phyloP scores from a whole-genome alignment of 2,797 vertebrate species.

The Spondyliosoma cantharus region DNA sequence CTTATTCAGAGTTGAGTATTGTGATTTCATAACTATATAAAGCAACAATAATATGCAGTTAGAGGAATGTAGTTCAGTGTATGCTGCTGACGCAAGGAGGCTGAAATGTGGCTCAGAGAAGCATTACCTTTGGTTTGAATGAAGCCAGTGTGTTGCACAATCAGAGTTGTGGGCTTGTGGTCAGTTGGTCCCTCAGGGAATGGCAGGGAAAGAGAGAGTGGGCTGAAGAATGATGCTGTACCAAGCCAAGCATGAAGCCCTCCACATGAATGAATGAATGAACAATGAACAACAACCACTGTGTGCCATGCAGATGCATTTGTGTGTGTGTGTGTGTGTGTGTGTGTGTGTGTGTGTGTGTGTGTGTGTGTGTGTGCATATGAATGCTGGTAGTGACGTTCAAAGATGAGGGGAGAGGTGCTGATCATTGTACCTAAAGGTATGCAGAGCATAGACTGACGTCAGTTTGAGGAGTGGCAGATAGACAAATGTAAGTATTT shows the following conservation, averaged over 20 bases:
- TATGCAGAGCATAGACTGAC: conserved; percentile 52
- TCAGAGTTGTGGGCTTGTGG: conserved; percentile 78
- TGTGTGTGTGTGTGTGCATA: not conserved
- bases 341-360: not conserved
- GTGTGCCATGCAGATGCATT: conserved; percentile 61
- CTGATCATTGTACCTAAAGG: conserved; percentile 42
- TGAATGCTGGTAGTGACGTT: conserved; percentile 59
- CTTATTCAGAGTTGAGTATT: not conserved
- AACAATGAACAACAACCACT: conserved; percentile 83
- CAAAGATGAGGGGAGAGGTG: conserved; percentile 47
- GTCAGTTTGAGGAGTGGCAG: conserved; percentile 54
- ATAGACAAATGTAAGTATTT: conserved; percentile 66
- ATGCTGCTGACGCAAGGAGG: conserved; percentile 60
- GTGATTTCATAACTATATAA: conserved; percentile 57
- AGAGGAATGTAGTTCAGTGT: conserved; percentile 36
- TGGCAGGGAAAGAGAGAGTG: conserved; percentile 75
- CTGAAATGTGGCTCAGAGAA: conserved; percentile 63
- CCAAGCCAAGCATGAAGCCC: conserved; percentile 79
- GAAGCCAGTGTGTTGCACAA: conserved; percentile 80
- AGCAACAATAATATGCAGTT: conserved; percentile 56
- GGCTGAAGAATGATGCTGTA: conserved; percentile 79
- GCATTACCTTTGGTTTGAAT: conserved; percentile 74
- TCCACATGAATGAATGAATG: conserved; percentile 85
- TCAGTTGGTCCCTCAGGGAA: conserved; percentile 72
- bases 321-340: conserved; percentile 24